Percentiles rank a stretch among this genome's conserved stretches.
These are phyloP conservation scores for Sarcoramphus papa DNA, from an alignment of 2,797 vertebrate species.

Conservation along the genomic window DNA sequence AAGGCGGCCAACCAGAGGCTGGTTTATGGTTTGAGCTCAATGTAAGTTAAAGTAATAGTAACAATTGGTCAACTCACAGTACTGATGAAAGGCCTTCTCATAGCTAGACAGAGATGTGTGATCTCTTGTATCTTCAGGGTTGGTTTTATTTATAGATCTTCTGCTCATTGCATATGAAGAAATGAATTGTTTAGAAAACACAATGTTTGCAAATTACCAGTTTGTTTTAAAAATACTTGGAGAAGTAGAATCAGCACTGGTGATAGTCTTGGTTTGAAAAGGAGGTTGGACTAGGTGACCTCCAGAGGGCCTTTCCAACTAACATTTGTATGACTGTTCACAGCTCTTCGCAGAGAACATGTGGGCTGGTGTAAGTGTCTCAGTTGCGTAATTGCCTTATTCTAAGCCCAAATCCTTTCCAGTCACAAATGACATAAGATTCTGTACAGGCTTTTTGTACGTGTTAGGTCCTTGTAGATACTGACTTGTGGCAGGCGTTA, in stretches of 20 bases:
- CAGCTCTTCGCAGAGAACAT: background rate
- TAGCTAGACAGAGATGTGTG: background rate
- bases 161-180: background rate
- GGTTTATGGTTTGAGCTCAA: background rate
- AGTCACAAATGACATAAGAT: background rate
- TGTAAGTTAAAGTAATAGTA: background rate
- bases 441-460: background rate
- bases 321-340: background rate
- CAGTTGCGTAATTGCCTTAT: background rate
- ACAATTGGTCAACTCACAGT: background rate
- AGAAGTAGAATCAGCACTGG: background rate
- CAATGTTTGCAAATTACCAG: background rate
- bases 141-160: background rate
- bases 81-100: background rate
- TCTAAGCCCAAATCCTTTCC: background rate
- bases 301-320: background rate
- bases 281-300: background rate
- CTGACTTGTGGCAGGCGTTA: background rate
- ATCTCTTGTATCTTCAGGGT: background rate
- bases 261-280: background rate
- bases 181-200: background rate
- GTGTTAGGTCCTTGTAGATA: background rate
- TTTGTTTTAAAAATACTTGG: background rate
- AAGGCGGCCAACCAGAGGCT: background rate
- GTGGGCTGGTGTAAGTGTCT: background rate